These are phyloP conservation scores for Oscheius sp. DNA, from an alignment of 1,140 invertebrate genomes.

Conservation along the genomic window DNA sequence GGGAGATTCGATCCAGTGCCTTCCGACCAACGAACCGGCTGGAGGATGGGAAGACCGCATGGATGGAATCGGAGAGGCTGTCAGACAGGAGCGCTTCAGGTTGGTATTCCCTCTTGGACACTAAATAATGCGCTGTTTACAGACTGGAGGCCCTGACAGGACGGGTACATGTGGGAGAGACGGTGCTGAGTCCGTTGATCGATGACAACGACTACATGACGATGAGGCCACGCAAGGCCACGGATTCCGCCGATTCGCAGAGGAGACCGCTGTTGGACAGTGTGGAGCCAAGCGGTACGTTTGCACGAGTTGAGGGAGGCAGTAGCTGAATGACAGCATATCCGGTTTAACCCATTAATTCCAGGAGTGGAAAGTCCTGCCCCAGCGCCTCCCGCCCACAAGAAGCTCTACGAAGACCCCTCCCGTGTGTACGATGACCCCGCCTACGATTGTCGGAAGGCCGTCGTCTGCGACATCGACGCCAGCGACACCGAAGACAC, in stretches of 20 bases:
- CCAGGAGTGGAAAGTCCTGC: neutral
- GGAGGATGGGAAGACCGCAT: conserved; percentile 18
- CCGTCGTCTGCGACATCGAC: neutral
- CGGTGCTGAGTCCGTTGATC: conserved; percentile 26
- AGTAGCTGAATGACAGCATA: too few relatives aligned
- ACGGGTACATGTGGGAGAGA: conserved; percentile 20
- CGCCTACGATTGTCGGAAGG: neutral
- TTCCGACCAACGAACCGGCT: conserved; percentile 22
- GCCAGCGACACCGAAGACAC: neutral
- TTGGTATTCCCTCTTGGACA: neutral
- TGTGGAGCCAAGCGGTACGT: neutral
- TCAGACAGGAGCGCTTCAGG: neutral
- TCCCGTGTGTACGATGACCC: neutral
- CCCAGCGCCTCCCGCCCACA: neutral
- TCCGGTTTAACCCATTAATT: too few relatives aligned
- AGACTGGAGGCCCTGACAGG: conserved; percentile 12
- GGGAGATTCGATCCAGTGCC: conserved; percentile 33
- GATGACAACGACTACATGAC: conserved; percentile 43
- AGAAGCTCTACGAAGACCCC: neutral
- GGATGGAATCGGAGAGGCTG: conserved; percentile 25
- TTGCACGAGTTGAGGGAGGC: neutral
- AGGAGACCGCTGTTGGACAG: conserved; percentile 19
- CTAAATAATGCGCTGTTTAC: neutral
- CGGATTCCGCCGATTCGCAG: conserved; percentile 26
- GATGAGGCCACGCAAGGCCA: conserved; percentile 36